phyloP scores from a whole-genome alignment of 2,797 vertebrate genomes.

The Microctenopoma lineatum region DNA sequence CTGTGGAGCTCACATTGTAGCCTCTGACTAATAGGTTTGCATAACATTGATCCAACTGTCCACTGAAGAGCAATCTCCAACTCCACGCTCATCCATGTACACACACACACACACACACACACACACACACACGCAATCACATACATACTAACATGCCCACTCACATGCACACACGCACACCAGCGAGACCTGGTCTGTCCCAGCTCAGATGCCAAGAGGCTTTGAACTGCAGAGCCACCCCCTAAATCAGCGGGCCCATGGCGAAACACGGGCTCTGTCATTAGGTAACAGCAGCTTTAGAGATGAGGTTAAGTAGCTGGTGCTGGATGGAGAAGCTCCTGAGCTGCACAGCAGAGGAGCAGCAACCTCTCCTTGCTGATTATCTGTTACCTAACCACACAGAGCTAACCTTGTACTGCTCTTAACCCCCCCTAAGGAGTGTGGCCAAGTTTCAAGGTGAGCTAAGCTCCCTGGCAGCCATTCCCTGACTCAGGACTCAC shows the following conservation, averaged over 20 bases:
- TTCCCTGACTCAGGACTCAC: not conserved
- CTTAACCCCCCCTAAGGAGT: conserved; percentile 19
- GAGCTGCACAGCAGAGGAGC: conserved; percentile 50
- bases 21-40: conserved; percentile 77
- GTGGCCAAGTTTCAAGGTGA: conserved; percentile 43
- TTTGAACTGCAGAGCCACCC: conserved; percentile 55
- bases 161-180: conserved; percentile 9
- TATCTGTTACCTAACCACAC: conserved; percentile 81
- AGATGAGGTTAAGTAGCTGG: conserved; percentile 61
- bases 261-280: conserved; percentile 65
- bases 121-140: conserved; percentile 8
- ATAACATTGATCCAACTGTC: conserved; percentile 74
- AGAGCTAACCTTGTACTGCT: conserved; percentile 45
- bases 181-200: conserved; percentile 28
- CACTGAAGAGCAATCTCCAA: conserved; percentile 47
- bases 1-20: conserved; percentile 47
- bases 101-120: conserved; percentile 20
- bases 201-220: conserved; percentile 60
- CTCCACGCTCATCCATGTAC: conserved; percentile 17
- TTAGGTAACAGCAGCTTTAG: conserved; percentile 81
- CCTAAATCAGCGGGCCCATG: conserved; percentile 70
- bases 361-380: conserved; percentile 67
- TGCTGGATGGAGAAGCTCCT: conserved; percentile 47
- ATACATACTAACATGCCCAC: conserved; percentile 18
- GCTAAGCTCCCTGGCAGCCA: conserved; percentile 33